Percentiles rank a stretch among this genome's conserved stretches.
phyloP scores from a whole-genome alignment of 2,888 invertebrate genomes.

The Limnephilus marmoratus region DNA sequence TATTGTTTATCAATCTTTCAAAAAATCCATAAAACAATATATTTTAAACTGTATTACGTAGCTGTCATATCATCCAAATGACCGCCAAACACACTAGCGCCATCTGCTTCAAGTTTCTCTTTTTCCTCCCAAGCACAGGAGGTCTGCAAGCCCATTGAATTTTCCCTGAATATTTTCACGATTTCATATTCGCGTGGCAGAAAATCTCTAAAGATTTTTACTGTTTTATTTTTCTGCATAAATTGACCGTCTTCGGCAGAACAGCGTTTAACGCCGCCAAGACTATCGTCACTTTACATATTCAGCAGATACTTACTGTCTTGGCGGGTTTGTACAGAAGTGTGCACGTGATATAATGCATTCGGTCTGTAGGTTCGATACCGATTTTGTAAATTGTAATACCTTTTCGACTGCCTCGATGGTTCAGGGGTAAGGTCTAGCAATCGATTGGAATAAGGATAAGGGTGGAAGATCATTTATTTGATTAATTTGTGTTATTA shows the following conservation, averaged over 20 bases:
- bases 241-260: background rate
- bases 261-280: background rate
- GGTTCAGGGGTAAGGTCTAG: too few species aligned
- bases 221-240: conserved; percentile 7
- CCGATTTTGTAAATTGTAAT: background rate
- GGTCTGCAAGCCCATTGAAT: background rate
- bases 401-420: background rate
- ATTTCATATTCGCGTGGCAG: background rate
- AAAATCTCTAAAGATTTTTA: background rate
- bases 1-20: too few species aligned
- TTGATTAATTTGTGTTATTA: too few species aligned
- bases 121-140: background rate
- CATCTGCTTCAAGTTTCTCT: too few species aligned
- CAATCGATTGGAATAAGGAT: too few species aligned
- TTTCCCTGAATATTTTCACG: background rate
- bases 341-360: background rate
- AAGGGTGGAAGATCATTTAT: too few species aligned
- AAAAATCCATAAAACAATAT: too few species aligned
- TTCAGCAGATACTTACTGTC: background rate
- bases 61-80: too few species aligned
- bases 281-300: background rate
- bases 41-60: too few species aligned
- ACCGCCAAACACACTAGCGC: too few species aligned
- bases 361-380: background rate
- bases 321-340: background rate